Conservation (phyloP, 2,888 invertebrate genomes). For the Thymelicus lineola region DNA sequence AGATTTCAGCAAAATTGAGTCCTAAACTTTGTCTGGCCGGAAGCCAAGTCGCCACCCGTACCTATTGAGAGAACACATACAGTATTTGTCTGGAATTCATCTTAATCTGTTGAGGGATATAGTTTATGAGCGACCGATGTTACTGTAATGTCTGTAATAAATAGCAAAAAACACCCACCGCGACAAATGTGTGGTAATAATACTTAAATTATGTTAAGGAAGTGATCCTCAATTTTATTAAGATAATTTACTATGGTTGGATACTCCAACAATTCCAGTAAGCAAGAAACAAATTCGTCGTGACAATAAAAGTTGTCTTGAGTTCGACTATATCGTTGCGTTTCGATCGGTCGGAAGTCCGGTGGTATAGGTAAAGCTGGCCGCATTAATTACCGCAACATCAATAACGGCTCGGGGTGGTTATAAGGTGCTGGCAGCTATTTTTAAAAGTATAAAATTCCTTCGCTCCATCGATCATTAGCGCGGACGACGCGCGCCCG, state of each 20-base stretch:
- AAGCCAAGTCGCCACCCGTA: not conserved
- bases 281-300: too few relatives aligned
- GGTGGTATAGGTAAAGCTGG: not conserved
- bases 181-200: not conserved
- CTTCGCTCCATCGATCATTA: conserved; percentile 51
- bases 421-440: conserved; percentile 14
- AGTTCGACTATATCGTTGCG: not conserved
- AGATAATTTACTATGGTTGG: too few relatives aligned
- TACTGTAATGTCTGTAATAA: too few relatives aligned
- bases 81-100: conserved; percentile 4
- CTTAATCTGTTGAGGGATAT: not conserved
- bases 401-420: conserved; percentile 21
- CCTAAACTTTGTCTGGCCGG: conserved; percentile 2
- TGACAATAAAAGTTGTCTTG: too few relatives aligned
- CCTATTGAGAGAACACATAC: not conserved
- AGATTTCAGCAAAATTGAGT: conserved; percentile 14
- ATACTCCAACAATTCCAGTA: too few relatives aligned
- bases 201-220: too few relatives aligned
- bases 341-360: not conserved
- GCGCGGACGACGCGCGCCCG: conserved; percentile 40
- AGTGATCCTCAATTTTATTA: too few relatives aligned
- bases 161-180: not conserved
- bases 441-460: conserved; percentile 20
- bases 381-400: conserved; percentile 19
- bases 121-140: not conserved